Evolutionary conservation across 2,888 invertebrate genomes (phyloP), one percentile per base, ranked within the genome.

Genomic region (Aleiodes leptofemur): DNA sequence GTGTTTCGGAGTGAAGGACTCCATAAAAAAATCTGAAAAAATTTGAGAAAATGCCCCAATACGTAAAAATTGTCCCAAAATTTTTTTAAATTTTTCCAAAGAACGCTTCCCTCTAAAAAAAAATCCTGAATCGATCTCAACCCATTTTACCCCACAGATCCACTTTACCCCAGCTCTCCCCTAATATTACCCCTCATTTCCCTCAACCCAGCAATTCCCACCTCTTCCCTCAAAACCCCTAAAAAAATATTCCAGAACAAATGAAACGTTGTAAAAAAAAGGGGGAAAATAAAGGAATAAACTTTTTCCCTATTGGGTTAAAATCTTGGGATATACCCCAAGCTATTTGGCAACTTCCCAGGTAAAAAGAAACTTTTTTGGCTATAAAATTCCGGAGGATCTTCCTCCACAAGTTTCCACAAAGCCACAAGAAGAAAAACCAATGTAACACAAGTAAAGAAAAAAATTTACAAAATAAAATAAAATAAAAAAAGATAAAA

Each of bases 331-430:
- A 59, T 31, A 34, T 14, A 34, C 13, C 34, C 82, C 88, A 72
- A 79, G 68, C 95, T 81, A 95, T 97, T 83, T 96, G 96, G 78
- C 90, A 95, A 73, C 92, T 93, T 0, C 92, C 94, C 1, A 91
- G 92, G 43, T 91, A 93, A 8, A 59, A 34, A 59, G 38, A 14
- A 34, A 5, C 7, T 38, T 59, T 90, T 82, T 88, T 71, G 83
- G 86, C 84, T 86, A 83, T 88, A 84, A 87, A 86, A 82, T 82
- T 80, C 79, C 70, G 74, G 74, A 76, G 76, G 71, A 50, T 55
- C 64, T 43, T 59, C 23, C 23, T 69, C 9, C 38, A 57, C 11
- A 13, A 55, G 69, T 61, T 57, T 57, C 59, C 23, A 57, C 31
- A 50, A 73, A 71, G 31, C 64, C 50, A 66, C 57, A 56, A 68